A percentile compares a stretch with the other conserved stretches of the same genome.
Evolutionary conservation across 1,140 invertebrate species (phyloP).

Genomic region (Vanessa tameamea): DNA sequence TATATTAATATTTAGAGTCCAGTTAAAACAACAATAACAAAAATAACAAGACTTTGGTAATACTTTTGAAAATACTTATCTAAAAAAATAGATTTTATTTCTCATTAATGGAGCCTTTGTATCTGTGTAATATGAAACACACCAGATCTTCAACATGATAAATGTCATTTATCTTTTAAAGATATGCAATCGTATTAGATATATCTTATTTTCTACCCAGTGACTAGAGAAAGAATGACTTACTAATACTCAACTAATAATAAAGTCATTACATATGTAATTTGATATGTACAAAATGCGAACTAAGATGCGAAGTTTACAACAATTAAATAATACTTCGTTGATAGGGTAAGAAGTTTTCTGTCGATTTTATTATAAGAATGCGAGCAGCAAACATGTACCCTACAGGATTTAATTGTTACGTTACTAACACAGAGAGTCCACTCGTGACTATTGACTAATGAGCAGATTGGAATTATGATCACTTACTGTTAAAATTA

Average conservation of each 20-base stretch:
- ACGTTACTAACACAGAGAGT: slow-evolving; percentile 40
- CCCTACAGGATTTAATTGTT: slow-evolving; percentile 6
- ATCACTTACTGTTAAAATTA: slow-evolving; percentile 68
- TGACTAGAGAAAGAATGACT: slow-evolving; percentile 51
- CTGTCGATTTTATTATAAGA: neutral
- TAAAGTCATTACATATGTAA: slow-evolving; percentile 40
- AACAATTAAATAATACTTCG: slow-evolving; percentile 35
- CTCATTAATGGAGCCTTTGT: neutral
- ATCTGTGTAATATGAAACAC: neutral
- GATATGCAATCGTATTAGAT: slow-evolving; percentile 15
- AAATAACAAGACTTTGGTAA: neutral
- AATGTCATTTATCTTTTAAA: neutral
- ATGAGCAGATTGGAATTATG: slow-evolving; percentile 71
- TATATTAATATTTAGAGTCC: neutral
- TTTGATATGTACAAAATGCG: slow-evolving; percentile 63
- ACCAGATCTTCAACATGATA: neutral
- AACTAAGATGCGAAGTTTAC: slow-evolving; percentile 31
- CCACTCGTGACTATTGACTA: slow-evolving; percentile 47
- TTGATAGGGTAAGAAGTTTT: slow-evolving; percentile 43
- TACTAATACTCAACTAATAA: slow-evolving; percentile 43
- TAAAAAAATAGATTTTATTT: slow-evolving; percentile 6
- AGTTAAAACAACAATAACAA: too few species aligned
- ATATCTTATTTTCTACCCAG: slow-evolving; percentile 37
- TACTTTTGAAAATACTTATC: slow-evolving; percentile 3
- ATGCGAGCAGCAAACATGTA: slow-evolving; percentile 7